Conservation (phyloP, 1,140 invertebrate species). For the Ceratina japonica region DNA sequence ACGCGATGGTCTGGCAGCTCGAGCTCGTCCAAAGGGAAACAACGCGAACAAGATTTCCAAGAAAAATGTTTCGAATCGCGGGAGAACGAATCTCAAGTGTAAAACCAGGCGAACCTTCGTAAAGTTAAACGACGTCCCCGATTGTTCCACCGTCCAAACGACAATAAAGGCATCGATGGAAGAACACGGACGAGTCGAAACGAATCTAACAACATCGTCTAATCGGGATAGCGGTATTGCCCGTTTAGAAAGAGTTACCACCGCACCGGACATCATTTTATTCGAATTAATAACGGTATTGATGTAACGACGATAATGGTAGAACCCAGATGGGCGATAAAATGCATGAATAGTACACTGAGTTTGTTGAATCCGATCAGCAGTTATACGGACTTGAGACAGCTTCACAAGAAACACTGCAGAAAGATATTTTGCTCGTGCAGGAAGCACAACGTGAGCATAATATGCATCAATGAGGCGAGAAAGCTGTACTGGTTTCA, state of each 20-base stretch:
- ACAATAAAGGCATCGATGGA: conserved; percentile 53
- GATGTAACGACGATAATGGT: conserved; percentile 71
- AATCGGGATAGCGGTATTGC: too few relatives aligned
- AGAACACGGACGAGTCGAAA: neutral
- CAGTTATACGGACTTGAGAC: conserved; percentile 70
- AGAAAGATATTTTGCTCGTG: conserved; percentile 76
- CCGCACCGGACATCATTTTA: neutral
- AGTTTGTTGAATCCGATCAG: conserved; percentile 73
- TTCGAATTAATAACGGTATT: conserved; percentile 1
- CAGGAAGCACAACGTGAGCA: conserved; percentile 76
- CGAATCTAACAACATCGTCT: neutral
- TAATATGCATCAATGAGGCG: conserved; percentile 75
- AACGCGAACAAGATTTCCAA: too few relatives aligned
- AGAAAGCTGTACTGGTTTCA: conserved; percentile 77
- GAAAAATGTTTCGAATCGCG: neutral
- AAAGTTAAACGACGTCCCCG: neutral
- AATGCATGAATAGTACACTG: conserved; percentile 69
- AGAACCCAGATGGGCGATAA: conserved; percentile 74
- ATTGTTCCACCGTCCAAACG: conserved; percentile 20
- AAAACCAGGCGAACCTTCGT: neutral
- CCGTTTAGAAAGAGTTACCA: neutral
- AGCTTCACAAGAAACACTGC: conserved; percentile 73
- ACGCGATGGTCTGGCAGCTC: too few relatives aligned
- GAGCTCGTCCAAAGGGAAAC: too few relatives aligned
- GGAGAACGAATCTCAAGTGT: neutral